Evolutionary conservation across 2,888 invertebrate genomes (phyloP), one percentile per base, ranked within the genome.

Genomic region (Cataglyphis cursor): DNA sequence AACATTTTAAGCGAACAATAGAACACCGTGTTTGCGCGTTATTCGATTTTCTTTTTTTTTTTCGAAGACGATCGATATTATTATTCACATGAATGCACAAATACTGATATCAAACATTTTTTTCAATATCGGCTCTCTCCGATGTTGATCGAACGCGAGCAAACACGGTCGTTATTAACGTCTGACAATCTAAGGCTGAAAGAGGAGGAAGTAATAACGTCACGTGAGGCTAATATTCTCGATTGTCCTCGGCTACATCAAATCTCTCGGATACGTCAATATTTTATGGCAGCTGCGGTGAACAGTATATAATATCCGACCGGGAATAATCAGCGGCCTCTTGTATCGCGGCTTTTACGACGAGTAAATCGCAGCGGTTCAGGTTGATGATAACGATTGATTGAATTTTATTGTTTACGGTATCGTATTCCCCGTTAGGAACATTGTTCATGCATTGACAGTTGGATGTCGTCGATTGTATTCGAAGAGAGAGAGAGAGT

Each of bases 211-310:
- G 72, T 44, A 70, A 80, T 80, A 80, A 78, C 57, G 21, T 21
- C 35, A 48, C 41, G 68, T 15, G 18, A 57, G 44, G 57, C 59
- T 44, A 78, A 78, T n/a, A 59, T 72, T 72, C 72, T 70, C 59
- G 72, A 44, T 70, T 41, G 78, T 70, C 41, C 72, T 44, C 78
- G 41, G 10, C 12, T 41, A 70, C 18, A 70, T 80, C 59, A 72
- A 80, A 80, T 80, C 72, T 59, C 74, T 44, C 72, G 72, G 44
- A 78, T 78, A 78, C 21, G 70, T 72, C 59, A 59, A 59, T 59
- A 44, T 80, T 80, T 80, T 80, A 80, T 59, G n/a, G 35, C 59
- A 44, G 41, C 24, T 35, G 72, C 24, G n/a, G 35, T n/a, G 59
- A 72, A 44, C 78, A 44, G 24, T 72, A 44, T 72, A 44, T 72